phyloP scores from a whole-genome alignment of 2,888 invertebrate species.

The Bimastos eiseni region DNA sequence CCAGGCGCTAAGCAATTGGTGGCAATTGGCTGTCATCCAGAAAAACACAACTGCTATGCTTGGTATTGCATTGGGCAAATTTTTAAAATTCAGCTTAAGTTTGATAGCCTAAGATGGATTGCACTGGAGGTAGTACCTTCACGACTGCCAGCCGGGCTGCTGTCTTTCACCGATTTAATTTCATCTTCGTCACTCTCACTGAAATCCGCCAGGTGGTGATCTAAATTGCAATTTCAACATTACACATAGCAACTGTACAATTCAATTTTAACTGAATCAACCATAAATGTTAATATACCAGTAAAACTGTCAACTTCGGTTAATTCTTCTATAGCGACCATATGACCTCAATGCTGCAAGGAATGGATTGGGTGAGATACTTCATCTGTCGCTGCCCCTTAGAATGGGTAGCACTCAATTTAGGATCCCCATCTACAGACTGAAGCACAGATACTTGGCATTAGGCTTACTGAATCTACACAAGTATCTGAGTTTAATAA shows the following conservation, averaged over 20 bases:
- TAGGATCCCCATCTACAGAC: too few species aligned
- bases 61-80: neutral
- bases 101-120: neutral
- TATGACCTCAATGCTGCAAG: too few species aligned
- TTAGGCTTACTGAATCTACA: too few species aligned
- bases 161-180: neutral
- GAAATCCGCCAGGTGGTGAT: slow-evolving; percentile 18
- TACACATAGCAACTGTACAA: neutral
- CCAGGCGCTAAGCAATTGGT: neutral
- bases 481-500: too few species aligned
- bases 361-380: too few species aligned
- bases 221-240: neutral
- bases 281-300: neutral
- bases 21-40: neutral
- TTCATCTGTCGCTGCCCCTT: too few species aligned
- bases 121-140: slow-evolving; percentile 14
- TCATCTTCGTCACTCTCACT: slow-evolving; percentile 30
- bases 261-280: neutral
- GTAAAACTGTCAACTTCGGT: too few species aligned
- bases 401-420: too few species aligned
- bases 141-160: neutral
- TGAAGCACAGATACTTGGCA: too few species aligned
- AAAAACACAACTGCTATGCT: neutral
- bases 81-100: neutral
- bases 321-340: too few species aligned